Conservation (phyloP, 2,888 invertebrate genomes). For the Psylliodes chrysocephalus region DNA sequence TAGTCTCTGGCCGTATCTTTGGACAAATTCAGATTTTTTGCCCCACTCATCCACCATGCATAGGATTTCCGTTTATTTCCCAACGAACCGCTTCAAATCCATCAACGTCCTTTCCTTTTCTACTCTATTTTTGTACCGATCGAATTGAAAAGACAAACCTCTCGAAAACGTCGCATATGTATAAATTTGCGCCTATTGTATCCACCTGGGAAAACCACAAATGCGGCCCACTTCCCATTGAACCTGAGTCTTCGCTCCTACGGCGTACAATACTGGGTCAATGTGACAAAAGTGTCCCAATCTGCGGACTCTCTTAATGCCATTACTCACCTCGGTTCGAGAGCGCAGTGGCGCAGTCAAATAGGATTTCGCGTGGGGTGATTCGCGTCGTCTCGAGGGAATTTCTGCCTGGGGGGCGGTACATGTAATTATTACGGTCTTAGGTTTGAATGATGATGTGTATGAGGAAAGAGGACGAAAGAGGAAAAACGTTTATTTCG, state of each 20-base stretch:
- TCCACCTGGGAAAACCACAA: constrained; percentile 37
- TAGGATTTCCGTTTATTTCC: too few species aligned
- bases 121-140: too few species aligned
- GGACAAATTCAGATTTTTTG: too few species aligned
- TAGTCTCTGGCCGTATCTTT: too few species aligned
- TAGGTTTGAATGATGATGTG: too few species aligned
- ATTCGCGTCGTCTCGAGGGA: constrained; percentile 20
- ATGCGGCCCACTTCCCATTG: constrained; percentile 26
- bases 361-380: constrained; percentile 19
- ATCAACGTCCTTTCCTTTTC: too few species aligned
- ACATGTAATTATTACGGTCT: too few species aligned
- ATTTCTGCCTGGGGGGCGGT: too few species aligned
- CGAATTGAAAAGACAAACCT: neutral
- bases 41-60: too few species aligned
- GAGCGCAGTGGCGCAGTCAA: constrained; percentile 10
- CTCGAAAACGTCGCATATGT: constrained; percentile 14
- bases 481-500: too few species aligned
- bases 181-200: constrained; percentile 18
- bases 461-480: too few species aligned
- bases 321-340: constrained; percentile 4
- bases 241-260: constrained; percentile 16
- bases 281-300: constrained; percentile 33
- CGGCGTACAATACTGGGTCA: constrained; percentile 29
- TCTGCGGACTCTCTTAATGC: neutral
- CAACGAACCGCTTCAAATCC: too few species aligned